Conservation (phyloP, 1,140 invertebrate species). For the Drosophila bipectinata region DNA sequence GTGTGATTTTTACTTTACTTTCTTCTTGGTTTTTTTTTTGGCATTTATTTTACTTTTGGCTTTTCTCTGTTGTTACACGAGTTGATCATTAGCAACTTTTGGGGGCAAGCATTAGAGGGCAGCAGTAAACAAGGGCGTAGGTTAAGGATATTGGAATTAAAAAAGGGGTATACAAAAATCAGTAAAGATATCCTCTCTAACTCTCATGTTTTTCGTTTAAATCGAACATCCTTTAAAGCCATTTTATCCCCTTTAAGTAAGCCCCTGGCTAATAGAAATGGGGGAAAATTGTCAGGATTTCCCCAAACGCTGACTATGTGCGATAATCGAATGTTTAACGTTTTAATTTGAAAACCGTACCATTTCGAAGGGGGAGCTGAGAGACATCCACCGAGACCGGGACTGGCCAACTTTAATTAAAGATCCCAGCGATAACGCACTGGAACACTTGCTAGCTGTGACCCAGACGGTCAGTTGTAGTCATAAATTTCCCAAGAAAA, state of each 20-base stretch:
- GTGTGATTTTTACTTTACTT: conserved; percentile 30
- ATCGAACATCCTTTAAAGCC: not conserved
- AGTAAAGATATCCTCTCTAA: not conserved
- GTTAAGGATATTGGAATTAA: not conserved
- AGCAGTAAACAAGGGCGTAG: conserved; percentile 18
- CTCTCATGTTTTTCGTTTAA: too few species aligned
- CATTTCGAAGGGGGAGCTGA: conserved; percentile 1
- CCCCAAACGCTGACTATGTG: conserved; percentile 34
- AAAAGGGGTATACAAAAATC: not conserved
- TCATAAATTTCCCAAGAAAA: conserved; percentile 60
- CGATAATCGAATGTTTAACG: conserved; percentile 80
- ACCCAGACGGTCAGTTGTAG: conserved; percentile 29
- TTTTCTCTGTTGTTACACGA: conserved; percentile 54
- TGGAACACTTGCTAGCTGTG: conserved; percentile 6
- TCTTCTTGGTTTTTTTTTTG: conserved; percentile 30
- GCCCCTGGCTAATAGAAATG: conserved; percentile 19
- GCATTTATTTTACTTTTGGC: conserved; percentile 52
- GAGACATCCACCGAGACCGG: not conserved
- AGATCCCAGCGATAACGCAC: conserved; percentile 59
- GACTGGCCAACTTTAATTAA: conserved; percentile 70
- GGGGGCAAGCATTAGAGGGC: conserved; percentile 27
- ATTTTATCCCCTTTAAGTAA: not conserved
- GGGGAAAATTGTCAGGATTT: conserved; percentile 3
- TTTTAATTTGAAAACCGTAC: conserved; percentile 70
- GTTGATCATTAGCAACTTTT: conserved; percentile 74